Conservation (phyloP, 1,140 invertebrate genomes). For the Mesaphorura yosii region DNA sequence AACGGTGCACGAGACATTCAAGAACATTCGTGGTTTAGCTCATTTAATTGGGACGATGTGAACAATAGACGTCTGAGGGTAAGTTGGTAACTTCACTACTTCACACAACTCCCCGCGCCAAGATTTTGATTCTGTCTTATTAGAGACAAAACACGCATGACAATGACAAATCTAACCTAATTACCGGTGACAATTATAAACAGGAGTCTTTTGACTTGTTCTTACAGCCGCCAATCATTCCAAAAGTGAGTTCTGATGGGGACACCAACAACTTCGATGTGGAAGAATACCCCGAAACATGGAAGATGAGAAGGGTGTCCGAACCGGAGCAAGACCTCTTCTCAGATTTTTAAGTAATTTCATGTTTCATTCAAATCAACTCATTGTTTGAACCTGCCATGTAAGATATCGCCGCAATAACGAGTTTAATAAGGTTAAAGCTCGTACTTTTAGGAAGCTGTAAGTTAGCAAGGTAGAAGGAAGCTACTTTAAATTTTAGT, state of each 20-base stretch:
- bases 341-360: constrained; percentile 68
- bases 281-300: constrained; percentile 91
- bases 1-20: constrained; percentile 2
- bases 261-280: constrained; percentile 92
- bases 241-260: constrained; percentile 76
- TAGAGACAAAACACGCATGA: too few relatives aligned
- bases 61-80: constrained; percentile 64
- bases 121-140: too few relatives aligned
- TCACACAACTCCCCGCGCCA: too few relatives aligned
- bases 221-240: constrained; percentile 79
- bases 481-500: too few relatives aligned
- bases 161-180: too few relatives aligned
- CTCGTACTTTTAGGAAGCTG: too few relatives aligned
- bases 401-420: too few relatives aligned
- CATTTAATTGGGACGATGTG: constrained; percentile 79
- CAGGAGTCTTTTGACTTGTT: too few relatives aligned
- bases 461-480: too few relatives aligned
- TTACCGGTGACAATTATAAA: too few relatives aligned
- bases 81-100: constrained; percentile 26
- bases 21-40: constrained; percentile 70
- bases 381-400: too few relatives aligned
- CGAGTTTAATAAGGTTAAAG: too few relatives aligned
- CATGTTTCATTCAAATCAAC: neutral
- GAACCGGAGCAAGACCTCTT: constrained; percentile 72
- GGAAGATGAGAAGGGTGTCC: constrained; percentile 56